phyloP scores from a whole-genome alignment of 2,888 invertebrate species.

The Crossocerus cetratus region DNA sequence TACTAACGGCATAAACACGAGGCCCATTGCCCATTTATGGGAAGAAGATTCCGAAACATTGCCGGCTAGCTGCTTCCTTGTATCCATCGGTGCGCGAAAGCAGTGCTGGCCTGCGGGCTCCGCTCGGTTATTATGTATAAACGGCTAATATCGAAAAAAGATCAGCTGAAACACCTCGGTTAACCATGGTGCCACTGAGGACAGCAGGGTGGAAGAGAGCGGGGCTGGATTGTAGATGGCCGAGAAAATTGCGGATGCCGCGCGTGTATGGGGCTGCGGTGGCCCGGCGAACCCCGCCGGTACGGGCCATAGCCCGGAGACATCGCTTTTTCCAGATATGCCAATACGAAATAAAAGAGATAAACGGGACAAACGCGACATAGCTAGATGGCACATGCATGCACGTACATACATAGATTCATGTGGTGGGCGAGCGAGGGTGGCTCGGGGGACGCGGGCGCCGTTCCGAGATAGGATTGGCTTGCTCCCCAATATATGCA shows the following conservation, averaged over 20 bases:
- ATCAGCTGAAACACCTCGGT: slow-evolving; percentile 15
- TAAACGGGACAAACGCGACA: slow-evolving; percentile 24
- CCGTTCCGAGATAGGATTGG: slow-evolving; percentile 29
- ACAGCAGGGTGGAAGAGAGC: background rate
- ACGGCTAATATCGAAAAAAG: slow-evolving; percentile 21
- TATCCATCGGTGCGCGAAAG: too few relatives aligned
- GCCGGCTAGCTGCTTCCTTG: too few relatives aligned
- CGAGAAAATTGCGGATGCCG: slow-evolving; percentile 33
- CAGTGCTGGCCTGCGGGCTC: background rate
- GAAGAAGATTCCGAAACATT: too few relatives aligned
- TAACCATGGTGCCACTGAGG: slow-evolving; percentile 6
- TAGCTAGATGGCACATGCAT: background rate
- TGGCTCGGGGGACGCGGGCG: too few relatives aligned
- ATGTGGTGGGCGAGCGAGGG: slow-evolving; percentile 9
- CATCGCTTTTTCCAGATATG: slow-evolving; percentile 37
- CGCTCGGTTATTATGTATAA: slow-evolving; percentile 8
- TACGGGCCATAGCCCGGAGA: slow-evolving; percentile 21
- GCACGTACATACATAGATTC: background rate
- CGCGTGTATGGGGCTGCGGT: slow-evolving; percentile 2
- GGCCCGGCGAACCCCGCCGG: slow-evolving; percentile 13
- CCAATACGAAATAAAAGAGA: slow-evolving; percentile 50
- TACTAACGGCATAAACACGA: too few relatives aligned
- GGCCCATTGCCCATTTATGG: too few relatives aligned
- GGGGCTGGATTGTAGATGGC: background rate
- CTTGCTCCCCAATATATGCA: slow-evolving; percentile 7